A percentile compares a stretch with the other conserved stretches of the same genome.
Evolutionary conservation across 2,797 vertebrate species (phyloP).

Genomic region (Micropoecilia bifurca): DNA sequence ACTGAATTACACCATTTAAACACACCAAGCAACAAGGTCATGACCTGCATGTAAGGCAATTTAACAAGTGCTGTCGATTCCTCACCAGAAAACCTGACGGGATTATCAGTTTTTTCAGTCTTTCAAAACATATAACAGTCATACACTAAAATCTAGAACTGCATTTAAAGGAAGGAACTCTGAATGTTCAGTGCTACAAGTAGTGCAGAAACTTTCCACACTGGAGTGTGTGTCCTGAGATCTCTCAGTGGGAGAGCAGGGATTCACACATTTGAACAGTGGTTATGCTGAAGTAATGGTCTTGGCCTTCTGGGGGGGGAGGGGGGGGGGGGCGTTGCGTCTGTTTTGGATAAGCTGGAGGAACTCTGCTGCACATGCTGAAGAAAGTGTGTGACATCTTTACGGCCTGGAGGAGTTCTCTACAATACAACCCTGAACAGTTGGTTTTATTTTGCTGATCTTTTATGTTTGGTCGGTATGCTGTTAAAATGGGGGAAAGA

Average conservation of each 20-base stretch:
- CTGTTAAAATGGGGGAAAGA: not conserved
- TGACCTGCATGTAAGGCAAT: not conserved
- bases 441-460: not conserved
- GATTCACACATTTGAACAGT: not conserved
- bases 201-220: not conserved
- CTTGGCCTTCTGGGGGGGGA: not conserved
- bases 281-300: not conserved
- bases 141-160: not conserved
- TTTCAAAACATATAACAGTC: not conserved
- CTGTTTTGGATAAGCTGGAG: not conserved
- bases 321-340: not conserved
- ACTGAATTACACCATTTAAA: not conserved
- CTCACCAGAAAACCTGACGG: too few species aligned
- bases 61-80: not conserved
- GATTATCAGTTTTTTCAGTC: not conserved
- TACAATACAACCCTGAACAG: not conserved
- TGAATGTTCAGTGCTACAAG: not conserved
- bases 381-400: not conserved
- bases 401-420: not conserved
- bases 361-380: not conserved
- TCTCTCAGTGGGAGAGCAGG: not conserved
- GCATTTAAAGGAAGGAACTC: not conserved
- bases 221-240: not conserved
- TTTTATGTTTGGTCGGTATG: not conserved
- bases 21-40: not conserved